phyloP scores from a whole-genome alignment of 2,888 invertebrate species.

The Drosophila melanosoma region DNA sequence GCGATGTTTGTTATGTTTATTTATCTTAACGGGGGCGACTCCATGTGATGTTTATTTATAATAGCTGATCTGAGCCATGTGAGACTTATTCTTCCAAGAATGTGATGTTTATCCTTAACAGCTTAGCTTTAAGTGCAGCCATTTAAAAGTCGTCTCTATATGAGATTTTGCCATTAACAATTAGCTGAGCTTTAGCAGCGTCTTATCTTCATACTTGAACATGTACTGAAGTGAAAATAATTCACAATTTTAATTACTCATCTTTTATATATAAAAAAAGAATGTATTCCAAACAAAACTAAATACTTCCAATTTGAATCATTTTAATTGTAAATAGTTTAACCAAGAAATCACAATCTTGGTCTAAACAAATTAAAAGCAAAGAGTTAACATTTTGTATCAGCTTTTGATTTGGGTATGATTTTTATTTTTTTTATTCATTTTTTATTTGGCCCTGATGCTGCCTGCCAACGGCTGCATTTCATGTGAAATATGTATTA shows the following conservation, averaged over 20 bases:
- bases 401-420: conserved; percentile 8
- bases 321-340: background rate
- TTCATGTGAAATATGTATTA: conserved; percentile 66
- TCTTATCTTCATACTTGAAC: too few relatives aligned
- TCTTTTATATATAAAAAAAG: background rate
- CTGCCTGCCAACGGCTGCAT: conserved; percentile 50
- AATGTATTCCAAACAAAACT: background rate
- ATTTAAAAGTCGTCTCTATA: too few relatives aligned
- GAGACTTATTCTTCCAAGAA: too few relatives aligned
- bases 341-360: conserved; percentile 4
- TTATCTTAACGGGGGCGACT: too few relatives aligned
- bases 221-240: background rate
- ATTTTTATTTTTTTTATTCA: conserved; percentile 12
- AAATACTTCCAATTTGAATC: background rate
- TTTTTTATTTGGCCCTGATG: conserved; percentile 25
- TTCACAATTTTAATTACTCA: too few relatives aligned
- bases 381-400: conserved; percentile 38
- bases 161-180: too few relatives aligned
- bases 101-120: too few relatives aligned
- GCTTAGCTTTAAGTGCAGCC: too few relatives aligned
- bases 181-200: too few relatives aligned
- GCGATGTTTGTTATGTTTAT: too few relatives aligned
- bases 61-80: too few relatives aligned
- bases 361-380: conserved; percentile 12
- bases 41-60: too few relatives aligned